Conservation (phyloP, 2,113 vertebrate genomes). For the Dicaeum eximium region DNA sequence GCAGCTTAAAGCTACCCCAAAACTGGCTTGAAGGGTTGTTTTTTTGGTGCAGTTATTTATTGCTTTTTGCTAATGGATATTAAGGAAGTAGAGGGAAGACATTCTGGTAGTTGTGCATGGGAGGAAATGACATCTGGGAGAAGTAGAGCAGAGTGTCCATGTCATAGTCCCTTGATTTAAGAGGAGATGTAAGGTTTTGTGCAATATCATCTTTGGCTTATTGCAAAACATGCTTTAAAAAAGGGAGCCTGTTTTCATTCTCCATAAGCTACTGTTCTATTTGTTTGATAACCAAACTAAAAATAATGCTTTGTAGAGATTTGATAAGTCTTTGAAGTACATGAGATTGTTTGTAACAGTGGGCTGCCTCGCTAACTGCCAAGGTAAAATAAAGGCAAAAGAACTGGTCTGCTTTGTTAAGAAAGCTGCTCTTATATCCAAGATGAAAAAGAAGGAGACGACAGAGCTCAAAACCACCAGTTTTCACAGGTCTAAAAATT, state of each 20-base stretch:
- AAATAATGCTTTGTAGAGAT: neutral
- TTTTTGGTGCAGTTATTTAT: neutral
- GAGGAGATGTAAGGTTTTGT: neutral
- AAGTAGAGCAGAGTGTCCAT: neutral
- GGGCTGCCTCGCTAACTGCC: neutral
- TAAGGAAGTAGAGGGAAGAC: neutral
- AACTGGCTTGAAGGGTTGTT: neutral
- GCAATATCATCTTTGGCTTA: neutral
- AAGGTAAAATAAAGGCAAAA: neutral
- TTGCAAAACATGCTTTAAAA: neutral
- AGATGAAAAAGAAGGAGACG: neutral
- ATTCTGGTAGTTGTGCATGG: neutral
- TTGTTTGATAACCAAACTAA: neutral
- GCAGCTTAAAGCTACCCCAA: slow-evolving; percentile 8
- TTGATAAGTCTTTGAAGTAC: neutral
- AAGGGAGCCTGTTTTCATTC: neutral
- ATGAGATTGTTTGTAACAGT: neutral
- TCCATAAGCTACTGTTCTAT: neutral
- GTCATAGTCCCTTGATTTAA: slow-evolving; percentile 1
- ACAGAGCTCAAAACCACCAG: neutral
- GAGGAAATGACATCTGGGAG: neutral
- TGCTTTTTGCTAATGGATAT: neutral
- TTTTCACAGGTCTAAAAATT: neutral
- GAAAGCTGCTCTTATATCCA: neutral
- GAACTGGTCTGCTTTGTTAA: neutral